phyloP scores from a whole-genome alignment of 2,113 vertebrate species.

The Austrofundulus limnaeus region DNA sequence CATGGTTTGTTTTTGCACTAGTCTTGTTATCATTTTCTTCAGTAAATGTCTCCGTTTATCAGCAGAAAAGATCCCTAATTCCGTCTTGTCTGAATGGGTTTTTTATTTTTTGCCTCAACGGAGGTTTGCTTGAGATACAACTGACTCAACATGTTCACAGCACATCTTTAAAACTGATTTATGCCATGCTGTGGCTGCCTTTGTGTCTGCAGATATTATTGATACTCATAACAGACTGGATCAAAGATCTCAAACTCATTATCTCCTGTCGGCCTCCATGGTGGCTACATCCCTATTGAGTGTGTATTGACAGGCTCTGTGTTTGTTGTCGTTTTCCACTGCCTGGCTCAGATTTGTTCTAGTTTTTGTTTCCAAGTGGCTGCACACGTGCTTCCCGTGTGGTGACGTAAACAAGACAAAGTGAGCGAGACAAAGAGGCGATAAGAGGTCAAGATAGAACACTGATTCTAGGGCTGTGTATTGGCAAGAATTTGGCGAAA shows the following conservation, averaged over 20 bases:
- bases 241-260: slow-evolving; percentile 48
- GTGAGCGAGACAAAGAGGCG: slow-evolving; percentile 1
- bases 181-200: neutral
- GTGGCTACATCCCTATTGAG: slow-evolving; percentile 39
- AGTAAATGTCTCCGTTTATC: neutral
- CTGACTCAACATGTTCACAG: neutral
- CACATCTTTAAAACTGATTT: slow-evolving; percentile 8
- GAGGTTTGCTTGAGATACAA: neutral
- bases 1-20: slow-evolving; percentile 11
- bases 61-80: neutral
- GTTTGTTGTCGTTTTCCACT: slow-evolving; percentile 51
- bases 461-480: too few species aligned
- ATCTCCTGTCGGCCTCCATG: slow-evolving; percentile 33
- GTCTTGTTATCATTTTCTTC: slow-evolving; percentile 2
- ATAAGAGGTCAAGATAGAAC: slow-evolving; percentile 31
- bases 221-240: slow-evolving; percentile 31
- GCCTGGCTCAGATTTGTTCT: slow-evolving; percentile 63
- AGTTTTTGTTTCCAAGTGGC: slow-evolving; percentile 63
- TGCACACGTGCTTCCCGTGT: slow-evolving; percentile 68
- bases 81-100: neutral
- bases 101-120: neutral
- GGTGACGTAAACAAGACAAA: slow-evolving; percentile 56
- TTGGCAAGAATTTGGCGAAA: too few species aligned
- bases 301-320: slow-evolving; percentile 43
- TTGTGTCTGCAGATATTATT: slow-evolving; percentile 34